Conservation (phyloP, 2,888 invertebrate genomes). For the Tupiocoris notatus region DNA sequence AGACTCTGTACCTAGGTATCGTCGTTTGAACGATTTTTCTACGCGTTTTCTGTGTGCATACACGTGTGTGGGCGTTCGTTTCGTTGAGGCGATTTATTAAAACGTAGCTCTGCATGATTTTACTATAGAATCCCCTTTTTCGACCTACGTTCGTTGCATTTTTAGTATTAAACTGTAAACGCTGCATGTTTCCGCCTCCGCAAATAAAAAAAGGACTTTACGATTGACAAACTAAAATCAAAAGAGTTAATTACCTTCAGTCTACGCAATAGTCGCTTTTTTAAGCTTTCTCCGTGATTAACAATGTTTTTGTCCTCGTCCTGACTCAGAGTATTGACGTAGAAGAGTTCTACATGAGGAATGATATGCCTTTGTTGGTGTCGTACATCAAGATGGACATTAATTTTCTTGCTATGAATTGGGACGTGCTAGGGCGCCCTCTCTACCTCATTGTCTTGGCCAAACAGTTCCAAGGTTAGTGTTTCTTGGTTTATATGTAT, state of each 20-base stretch:
- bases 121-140: too few species aligned
- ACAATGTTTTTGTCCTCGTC: background rate
- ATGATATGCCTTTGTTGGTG: constrained; percentile 91
- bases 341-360: constrained; percentile 94
- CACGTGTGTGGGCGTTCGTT: background rate
- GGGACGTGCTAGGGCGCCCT: constrained; percentile 96
- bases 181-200: too few species aligned
- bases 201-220: too few species aligned
- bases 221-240: too few species aligned
- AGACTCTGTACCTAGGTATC: constrained; percentile 85
- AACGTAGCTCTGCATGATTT: too few species aligned
- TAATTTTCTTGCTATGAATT: constrained; percentile 92
- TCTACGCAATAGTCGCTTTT: too few species aligned
- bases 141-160: too few species aligned
- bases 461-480: constrained; percentile 78
- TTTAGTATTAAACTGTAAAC: too few species aligned
- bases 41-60: background rate
- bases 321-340: constrained; percentile 73
- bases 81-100: too few species aligned
- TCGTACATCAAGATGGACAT: constrained; percentile 92
- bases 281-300: background rate
- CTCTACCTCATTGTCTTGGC: constrained; percentile 87
- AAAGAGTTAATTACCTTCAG: too few species aligned
- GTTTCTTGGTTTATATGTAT: background rate
- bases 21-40: background rate